A percentile compares a stretch with the other conserved stretches of the same genome.
Evolutionary conservation across 2,113 vertebrate genomes (phyloP).

Genomic region (Sylvia atricapilla): DNA sequence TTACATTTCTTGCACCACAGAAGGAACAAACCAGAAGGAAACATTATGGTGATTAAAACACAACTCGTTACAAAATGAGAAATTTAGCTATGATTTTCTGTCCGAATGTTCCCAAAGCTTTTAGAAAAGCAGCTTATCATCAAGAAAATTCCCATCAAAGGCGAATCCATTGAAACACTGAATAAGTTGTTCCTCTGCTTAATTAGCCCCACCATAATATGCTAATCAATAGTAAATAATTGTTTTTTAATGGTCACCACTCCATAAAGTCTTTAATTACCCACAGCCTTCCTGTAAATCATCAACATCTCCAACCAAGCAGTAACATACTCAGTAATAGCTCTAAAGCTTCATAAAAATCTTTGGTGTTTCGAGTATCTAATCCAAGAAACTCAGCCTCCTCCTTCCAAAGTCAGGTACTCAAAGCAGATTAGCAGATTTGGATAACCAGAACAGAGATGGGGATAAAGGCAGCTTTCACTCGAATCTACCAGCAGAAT

Average conservation of each 20-base stretch:
- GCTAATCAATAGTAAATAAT: constrained; percentile 31
- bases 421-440: neutral
- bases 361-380: neutral
- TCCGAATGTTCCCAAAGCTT: neutral
- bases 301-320: neutral
- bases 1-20: neutral
- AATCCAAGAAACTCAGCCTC: neutral
- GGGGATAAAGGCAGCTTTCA: neutral
- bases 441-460: neutral
- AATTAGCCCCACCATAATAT: neutral
- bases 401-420: neutral
- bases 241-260: neutral
- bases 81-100: neutral
- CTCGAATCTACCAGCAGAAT: neutral
- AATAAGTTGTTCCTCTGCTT: neutral
- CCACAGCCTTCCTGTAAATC: neutral
- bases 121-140: neutral
- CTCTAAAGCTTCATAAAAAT: neutral
- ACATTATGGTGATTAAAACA: neutral
- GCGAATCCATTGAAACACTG: neutral
- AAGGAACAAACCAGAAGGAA: neutral
- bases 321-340: neutral
- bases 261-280: neutral
- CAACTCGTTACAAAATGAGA: neutral
- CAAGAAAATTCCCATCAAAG: neutral